phyloP scores from a whole-genome alignment of 2,797 vertebrate species.

The Odontamblyopus rebecca region DNA sequence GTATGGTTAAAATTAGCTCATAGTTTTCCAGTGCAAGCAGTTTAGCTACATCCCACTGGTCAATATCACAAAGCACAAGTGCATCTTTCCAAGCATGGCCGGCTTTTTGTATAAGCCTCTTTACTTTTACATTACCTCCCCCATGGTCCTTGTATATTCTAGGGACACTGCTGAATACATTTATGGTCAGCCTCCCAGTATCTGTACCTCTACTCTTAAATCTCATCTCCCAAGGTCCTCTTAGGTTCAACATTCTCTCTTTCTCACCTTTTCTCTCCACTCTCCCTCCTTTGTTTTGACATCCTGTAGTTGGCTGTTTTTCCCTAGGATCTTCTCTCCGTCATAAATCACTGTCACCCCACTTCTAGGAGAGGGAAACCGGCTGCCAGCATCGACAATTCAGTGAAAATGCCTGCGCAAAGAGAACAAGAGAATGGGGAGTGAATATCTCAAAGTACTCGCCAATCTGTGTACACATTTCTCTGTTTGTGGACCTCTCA shows the following conservation, averaged over 20 bases:
- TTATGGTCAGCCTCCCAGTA: background rate
- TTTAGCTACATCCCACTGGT: background rate
- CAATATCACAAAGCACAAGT: background rate
- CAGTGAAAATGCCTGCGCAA: conserved; percentile 25
- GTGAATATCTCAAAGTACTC: conserved; percentile 57
- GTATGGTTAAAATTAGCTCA: too few relatives aligned
- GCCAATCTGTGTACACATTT: conserved; percentile 51
- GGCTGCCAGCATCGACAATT: conserved; percentile 66
- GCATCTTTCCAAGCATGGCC: background rate
- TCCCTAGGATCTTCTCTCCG: conserved; percentile 68
- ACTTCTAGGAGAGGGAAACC: conserved; percentile 67
- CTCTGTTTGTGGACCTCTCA: conserved; percentile 56
- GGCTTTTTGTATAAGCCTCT: conserved; percentile 1
- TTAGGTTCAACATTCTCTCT: conserved; percentile 27
- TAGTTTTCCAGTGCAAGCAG: background rate
- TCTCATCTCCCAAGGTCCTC: conserved; percentile 20
- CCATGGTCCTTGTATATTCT: background rate
- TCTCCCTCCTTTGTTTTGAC: conserved; percentile 63
- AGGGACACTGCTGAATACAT: background rate
- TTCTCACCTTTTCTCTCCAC: conserved; percentile 46
- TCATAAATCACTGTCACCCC: conserved; percentile 81
- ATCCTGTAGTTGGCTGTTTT: conserved; percentile 66
- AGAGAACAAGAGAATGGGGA: conserved; percentile 25
- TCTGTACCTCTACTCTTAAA: background rate
- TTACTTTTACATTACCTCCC: conserved; percentile 10